Evolutionary conservation across 1,140 invertebrate species (phyloP).

Genomic region (Neodiprion pinetum): DNA sequence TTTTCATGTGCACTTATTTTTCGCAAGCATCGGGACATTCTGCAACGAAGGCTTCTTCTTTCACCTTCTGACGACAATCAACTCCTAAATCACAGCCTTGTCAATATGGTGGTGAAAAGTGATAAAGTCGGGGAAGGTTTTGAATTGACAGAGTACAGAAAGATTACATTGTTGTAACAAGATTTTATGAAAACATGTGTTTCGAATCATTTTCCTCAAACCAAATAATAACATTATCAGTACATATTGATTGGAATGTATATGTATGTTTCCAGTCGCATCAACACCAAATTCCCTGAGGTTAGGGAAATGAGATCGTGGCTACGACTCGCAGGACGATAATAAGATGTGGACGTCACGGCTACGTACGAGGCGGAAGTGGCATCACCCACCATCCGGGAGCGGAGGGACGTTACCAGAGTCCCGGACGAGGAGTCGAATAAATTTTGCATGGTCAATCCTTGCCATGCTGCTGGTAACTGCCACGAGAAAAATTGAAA

Average conservation of each 20-base stretch:
- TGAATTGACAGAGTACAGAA: neutral
- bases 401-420: slow-evolving; percentile 14
- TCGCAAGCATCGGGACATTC: no score
- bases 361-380: slow-evolving; percentile 48
- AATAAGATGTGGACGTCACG: slow-evolving; percentile 45
- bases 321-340: slow-evolving; percentile 25
- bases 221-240: neutral
- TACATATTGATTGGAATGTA: neutral
- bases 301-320: slow-evolving; percentile 32
- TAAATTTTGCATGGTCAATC: slow-evolving; percentile 7
- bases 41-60: no score
- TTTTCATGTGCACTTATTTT: no score
- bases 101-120: no score
- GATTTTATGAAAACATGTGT: neutral
- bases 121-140: no score
- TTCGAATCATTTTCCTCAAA: neutral
- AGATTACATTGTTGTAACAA: neutral
- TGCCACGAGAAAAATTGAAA: slow-evolving; percentile 9
- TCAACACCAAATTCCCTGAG: neutral
- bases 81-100: no score
- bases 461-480: slow-evolving; percentile 8
- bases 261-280: neutral
- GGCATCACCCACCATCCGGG: slow-evolving; percentile 33
- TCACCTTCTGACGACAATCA: no score
- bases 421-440: neutral